Base-by-base conservation (phyloP, 1,140 invertebrate genomes). In the Drosophila parvula region DNA sequence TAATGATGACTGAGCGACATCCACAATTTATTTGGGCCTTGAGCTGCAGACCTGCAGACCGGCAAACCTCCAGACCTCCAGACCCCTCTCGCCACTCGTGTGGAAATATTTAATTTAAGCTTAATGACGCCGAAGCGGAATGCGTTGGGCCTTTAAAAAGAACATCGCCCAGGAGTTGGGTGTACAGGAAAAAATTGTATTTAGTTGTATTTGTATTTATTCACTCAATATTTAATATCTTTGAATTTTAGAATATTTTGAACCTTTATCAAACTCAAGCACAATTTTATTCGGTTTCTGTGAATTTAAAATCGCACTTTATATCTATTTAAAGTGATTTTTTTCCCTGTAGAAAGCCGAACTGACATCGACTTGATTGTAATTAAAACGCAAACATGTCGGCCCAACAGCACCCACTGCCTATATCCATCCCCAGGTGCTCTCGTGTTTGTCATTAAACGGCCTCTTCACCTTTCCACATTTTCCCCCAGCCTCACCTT, bases 71-170 rank as follows among this genome's bases (percentile, higher is more conserved):
- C 57, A 60, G 57, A n/a, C 56, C 32, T 22, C 27, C 65, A 34
- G 47, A 32, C 30, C 41, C 28, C 60, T 27, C 47, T 30, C 40
- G 28, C 22, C 60, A 79, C 67, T 89, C 84, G 84, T 88, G 84
- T 88, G 84, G 84, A 88, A 88, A 88, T 89, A 88, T 89, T 88
- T 88, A 88, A 88, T 88, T 88, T 89, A 78, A 88, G 80, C 84
- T 88, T 89, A 88, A 88, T 88, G 84, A 89, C 60, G 77, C 84
- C 78, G 80, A 88, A 89, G 62, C 73, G 45, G 70, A 78, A 75
- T 78, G 80, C 65, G 73, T 74, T 51, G 73, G 50, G 70, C 75
- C 84, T 83, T 88, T 86, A 88, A 86, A 83, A 71, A 58, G 73
- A 36, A 74, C 50, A 74, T 34, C 63, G 38, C 3, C 3, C 18